These are phyloP conservation scores for Toxonevra muliebris DNA, from an alignment of 2,888 invertebrate genomes.

Conservation along the genomic window DNA sequence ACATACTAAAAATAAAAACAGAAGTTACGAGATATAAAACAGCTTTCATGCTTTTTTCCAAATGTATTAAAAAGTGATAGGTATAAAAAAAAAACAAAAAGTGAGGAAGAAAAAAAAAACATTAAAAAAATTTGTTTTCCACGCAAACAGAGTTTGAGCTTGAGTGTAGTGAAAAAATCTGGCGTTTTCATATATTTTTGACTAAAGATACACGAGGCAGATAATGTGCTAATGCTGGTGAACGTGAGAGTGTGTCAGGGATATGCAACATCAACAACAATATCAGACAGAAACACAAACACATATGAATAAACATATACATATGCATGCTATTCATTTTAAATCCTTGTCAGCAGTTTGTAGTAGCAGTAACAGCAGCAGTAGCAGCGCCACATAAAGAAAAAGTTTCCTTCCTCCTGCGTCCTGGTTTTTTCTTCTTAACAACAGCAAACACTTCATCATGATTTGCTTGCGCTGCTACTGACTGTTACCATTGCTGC, in stretches of 20 bases:
- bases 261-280: too few relatives aligned
- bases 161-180: constrained; percentile 7
- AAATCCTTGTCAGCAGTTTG: constrained; percentile 57
- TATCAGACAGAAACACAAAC: too few relatives aligned
- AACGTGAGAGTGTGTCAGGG: too few relatives aligned
- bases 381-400: too few relatives aligned
- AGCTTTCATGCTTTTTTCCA: constrained; percentile 4
- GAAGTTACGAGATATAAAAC: neutral
- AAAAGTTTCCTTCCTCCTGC: too few relatives aligned
- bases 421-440: too few relatives aligned
- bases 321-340: constrained; percentile 51
- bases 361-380: neutral
- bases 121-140: neutral
- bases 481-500: too few relatives aligned
- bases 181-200: neutral
- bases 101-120: neutral
- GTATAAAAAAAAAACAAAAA: neutral
- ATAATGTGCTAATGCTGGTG: constrained; percentile 18
- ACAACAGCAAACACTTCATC: too few relatives aligned
- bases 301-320: too few relatives aligned
- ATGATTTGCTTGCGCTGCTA: too few relatives aligned
- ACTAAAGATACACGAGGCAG: neutral
- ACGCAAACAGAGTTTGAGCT: neutral
- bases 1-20: constrained; percentile 1
- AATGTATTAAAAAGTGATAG: constrained; percentile 12